Percentiles rank a stretch among this genome's conserved stretches.
phyloP scores from a whole-genome alignment of 1,140 invertebrate genomes.

The Halictus rubicundus region DNA sequence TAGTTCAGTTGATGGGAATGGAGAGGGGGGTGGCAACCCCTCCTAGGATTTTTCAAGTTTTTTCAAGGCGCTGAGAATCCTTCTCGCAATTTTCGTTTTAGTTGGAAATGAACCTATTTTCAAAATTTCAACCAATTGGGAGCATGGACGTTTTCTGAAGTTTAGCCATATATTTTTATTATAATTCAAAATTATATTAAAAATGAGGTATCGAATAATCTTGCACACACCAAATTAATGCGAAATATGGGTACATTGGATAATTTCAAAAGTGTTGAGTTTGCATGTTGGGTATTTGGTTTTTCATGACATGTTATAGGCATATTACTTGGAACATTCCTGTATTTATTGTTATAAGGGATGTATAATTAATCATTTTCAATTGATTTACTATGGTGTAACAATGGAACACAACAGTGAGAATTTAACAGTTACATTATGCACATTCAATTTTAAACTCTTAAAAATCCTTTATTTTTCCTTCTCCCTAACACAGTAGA shows the following conservation, averaged over 20 bases:
- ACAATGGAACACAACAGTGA: slow-evolving; percentile 5
- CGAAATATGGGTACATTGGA: slow-evolving; percentile 2
- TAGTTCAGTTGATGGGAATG: too few relatives aligned
- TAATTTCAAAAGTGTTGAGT: slow-evolving; percentile 18
- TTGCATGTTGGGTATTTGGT: slow-evolving; percentile 57
- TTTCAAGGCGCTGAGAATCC: too few relatives aligned
- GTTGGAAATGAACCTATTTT: too few relatives aligned
- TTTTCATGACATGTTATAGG: slow-evolving; percentile 9
- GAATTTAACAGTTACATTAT: slow-evolving; percentile 6
- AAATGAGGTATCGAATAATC: not conserved
- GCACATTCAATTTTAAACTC: not conserved
- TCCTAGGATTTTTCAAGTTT: too few relatives aligned
- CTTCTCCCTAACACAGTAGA: not conserved
- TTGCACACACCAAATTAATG: slow-evolving; percentile 31
- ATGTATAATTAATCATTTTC: slow-evolving; percentile 1
- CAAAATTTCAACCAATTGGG: too few relatives aligned
- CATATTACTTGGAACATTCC: not conserved
- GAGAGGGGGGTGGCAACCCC: too few relatives aligned
- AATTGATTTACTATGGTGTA: not conserved
- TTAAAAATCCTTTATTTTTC: not conserved
- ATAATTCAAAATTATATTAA: not conserved
- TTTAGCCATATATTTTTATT: not conserved
- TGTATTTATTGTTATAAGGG: not conserved
- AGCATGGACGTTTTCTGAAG: not conserved
- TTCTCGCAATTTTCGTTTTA: too few relatives aligned